phyloP scores from a whole-genome alignment of 2,888 invertebrate species.

The Xestia rhomboidea region DNA sequence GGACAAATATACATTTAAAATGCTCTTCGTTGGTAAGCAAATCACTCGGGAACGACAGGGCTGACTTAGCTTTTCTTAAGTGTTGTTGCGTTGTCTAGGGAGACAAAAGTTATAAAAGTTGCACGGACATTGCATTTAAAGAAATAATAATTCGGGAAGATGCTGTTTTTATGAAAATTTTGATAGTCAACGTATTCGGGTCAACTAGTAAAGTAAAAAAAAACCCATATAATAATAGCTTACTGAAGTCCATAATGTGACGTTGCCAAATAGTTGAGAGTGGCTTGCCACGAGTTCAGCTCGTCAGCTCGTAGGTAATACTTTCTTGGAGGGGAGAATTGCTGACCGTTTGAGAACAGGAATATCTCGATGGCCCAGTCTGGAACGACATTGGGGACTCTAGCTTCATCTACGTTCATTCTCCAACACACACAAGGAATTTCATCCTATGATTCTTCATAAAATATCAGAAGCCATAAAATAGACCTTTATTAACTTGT shows the following conservation, averaged over 20 bases:
- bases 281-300: conserved; percentile 77
- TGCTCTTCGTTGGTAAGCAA: not conserved
- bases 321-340: conserved; percentile 83
- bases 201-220: not conserved
- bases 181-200: not conserved
- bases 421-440: not conserved
- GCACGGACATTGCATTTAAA: not conserved
- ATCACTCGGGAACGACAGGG: not conserved
- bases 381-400: conserved; percentile 61
- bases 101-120: not conserved
- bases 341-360: conserved; percentile 83
- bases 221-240: conserved; percentile 58
- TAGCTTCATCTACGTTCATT: conserved; percentile 63
- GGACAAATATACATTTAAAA: not conserved
- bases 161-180: not conserved
- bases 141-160: not conserved
- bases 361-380: conserved; percentile 81
- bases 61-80: not conserved
- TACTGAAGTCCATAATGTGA: conserved; percentile 81
- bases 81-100: not conserved
- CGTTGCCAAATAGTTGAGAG: conserved; percentile 76
- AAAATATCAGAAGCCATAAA: conserved; percentile 20
- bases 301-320: conserved; percentile 79
- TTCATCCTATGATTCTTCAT: not conserved
- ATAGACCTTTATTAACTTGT: not conserved